Evolutionary conservation across 1,140 invertebrate genomes (phyloP).

Genomic region (Battus philenor): DNA sequence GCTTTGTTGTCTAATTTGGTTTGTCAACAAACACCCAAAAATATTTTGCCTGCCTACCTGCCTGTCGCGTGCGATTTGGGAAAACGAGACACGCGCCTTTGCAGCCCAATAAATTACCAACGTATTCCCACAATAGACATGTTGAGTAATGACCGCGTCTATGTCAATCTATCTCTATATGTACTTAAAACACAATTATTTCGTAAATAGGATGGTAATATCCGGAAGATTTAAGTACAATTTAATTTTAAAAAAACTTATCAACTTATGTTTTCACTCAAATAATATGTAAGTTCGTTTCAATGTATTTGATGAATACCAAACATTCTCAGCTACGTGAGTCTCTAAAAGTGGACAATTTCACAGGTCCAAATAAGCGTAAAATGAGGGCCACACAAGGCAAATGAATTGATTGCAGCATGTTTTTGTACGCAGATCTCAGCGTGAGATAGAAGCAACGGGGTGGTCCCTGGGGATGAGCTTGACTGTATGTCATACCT

Average conservation of each 20-base stretch:
- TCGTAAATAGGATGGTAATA: too few species aligned
- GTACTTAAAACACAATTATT: too few species aligned
- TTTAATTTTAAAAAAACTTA: too few species aligned
- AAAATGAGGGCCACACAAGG: slow-evolving; percentile 61
- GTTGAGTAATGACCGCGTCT: slow-evolving; percentile 18
- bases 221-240: too few species aligned
- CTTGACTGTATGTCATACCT: slow-evolving; percentile 1
- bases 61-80: slow-evolving; percentile 15
- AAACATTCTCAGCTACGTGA: too few species aligned
- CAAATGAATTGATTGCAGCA: slow-evolving; percentile 52
- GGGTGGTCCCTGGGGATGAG: slow-evolving; percentile 42
- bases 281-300: too few species aligned
- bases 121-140: slow-evolving; percentile 20
- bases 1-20: slow-evolving; percentile 35
- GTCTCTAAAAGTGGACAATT: slow-evolving; percentile 28
- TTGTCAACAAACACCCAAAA: slow-evolving; percentile 59
- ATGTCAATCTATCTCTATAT: not conserved
- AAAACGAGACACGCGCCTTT: slow-evolving; percentile 31
- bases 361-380: slow-evolving; percentile 44
- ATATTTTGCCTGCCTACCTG: slow-evolving; percentile 44
- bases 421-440: slow-evolving; percentile 53
- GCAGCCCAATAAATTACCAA: slow-evolving; percentile 51
- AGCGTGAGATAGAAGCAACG: slow-evolving; percentile 35
- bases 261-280: too few species aligned
- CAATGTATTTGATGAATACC: too few species aligned